Evolutionary conservation across 2,797 vertebrate genomes (phyloP).

Genomic region (Choloepus didactylus): DNA sequence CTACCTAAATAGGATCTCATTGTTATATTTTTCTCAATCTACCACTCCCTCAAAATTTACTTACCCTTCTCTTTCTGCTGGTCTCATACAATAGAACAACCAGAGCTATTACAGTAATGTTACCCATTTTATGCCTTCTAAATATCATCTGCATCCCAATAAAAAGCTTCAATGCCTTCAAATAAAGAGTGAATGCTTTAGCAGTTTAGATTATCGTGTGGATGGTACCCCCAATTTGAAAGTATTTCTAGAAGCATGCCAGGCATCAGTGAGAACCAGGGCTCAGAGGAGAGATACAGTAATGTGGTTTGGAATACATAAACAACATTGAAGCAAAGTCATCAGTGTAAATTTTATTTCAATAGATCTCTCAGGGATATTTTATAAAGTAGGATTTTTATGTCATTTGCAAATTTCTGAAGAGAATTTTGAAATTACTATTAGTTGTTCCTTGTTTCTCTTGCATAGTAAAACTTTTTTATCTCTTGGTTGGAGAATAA

Average conservation of each 20-base stretch:
- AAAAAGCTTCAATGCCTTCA: not conserved
- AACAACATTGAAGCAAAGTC: not conserved
- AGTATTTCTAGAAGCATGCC: not conserved
- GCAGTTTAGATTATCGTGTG: not conserved
- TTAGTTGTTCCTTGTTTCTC: not conserved
- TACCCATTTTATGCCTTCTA: not conserved
- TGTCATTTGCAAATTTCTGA: conserved; percentile 24
- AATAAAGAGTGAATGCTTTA: not conserved
- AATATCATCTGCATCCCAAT: conserved; percentile 6
- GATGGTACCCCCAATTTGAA: not conserved
- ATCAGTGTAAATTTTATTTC: conserved; percentile 31
- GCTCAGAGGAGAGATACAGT: not conserved
- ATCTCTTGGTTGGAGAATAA: not conserved
- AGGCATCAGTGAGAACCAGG: not conserved
- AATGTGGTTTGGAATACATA: not conserved
- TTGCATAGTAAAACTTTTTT: conserved; percentile 1
- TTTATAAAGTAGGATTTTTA: not conserved
- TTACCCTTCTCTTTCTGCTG: not conserved
- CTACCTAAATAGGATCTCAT: not conserved
- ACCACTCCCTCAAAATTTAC: not conserved
- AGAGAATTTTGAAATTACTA: not conserved
- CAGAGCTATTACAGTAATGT: not conserved
- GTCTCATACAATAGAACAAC: not conserved
- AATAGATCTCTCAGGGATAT: not conserved
- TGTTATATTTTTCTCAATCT: not conserved